Evolutionary conservation across 2,113 vertebrate species (phyloP).

Genomic region (Leucosticte australis): DNA sequence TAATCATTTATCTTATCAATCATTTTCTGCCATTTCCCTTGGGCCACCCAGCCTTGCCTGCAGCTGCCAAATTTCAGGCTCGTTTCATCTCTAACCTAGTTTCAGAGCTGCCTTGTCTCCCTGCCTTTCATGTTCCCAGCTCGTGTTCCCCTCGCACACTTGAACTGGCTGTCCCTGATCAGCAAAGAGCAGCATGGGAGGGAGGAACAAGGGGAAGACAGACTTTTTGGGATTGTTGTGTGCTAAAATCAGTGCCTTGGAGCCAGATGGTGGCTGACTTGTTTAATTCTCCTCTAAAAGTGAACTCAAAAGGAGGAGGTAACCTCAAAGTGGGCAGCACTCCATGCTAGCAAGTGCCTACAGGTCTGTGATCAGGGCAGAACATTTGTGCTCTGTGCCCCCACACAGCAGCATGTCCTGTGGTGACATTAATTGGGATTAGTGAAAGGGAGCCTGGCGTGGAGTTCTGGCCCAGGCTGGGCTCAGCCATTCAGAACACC

Average conservation of each 20-base stretch:
- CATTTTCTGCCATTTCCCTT: background rate
- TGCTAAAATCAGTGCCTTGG: background rate
- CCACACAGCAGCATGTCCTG: background rate
- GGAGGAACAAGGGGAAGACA: background rate
- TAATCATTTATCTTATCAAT: constrained; percentile 65
- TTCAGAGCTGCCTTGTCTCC: constrained; percentile 32
- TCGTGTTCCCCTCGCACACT: background rate
- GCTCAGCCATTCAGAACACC: background rate
- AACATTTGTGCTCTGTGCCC: background rate
- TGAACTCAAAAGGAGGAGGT: background rate
- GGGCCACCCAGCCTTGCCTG: constrained; percentile 42
- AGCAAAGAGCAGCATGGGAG: background rate
- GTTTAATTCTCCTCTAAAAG: background rate
- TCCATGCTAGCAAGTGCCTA: background rate
- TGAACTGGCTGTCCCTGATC: background rate
- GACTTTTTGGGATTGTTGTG: background rate
- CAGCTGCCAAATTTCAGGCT: constrained; percentile 48
- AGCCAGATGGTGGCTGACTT: background rate
- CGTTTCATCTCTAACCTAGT: constrained; percentile 53
- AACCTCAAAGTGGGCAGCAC: background rate
- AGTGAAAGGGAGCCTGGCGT: background rate
- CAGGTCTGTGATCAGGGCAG: background rate
- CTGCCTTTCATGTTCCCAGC: constrained; percentile 8
- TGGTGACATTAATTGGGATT: background rate
- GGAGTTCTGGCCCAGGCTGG: background rate